These are phyloP conservation scores for Sminthurinus aureus DNA, from an alignment of 2,888 invertebrate species.

Conservation along the genomic window DNA sequence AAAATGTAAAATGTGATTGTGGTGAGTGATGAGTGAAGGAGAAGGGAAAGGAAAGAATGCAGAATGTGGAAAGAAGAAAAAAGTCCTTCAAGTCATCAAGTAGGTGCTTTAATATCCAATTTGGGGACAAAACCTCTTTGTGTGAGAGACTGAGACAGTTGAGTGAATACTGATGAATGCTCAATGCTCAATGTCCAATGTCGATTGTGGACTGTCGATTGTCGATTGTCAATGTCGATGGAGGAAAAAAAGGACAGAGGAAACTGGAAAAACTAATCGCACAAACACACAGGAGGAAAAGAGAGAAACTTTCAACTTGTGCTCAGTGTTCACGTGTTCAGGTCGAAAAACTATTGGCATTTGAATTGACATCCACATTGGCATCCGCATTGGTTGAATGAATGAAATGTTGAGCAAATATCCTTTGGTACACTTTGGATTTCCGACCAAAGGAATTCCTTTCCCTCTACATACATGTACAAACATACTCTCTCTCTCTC, in stretches of 20 bases:
- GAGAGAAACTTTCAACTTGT: constrained; percentile 39
- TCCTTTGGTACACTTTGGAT: constrained; percentile 18
- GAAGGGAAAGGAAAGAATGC: background rate
- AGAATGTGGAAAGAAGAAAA: no score
- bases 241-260: constrained; percentile 18
- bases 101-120: background rate
- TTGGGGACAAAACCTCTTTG: background rate
- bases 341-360: background rate
- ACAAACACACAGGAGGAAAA: constrained; percentile 28
- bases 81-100: no score
- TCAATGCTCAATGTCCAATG: background rate
- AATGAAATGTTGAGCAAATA: constrained; percentile 2
- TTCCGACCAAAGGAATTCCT: constrained; percentile 2
- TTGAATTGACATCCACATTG: no score
- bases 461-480: background rate
- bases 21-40: background rate
- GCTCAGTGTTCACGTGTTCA: constrained; percentile 15
- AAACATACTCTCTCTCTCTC: background rate
- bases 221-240: no score
- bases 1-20: background rate
- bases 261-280: constrained; percentile 10
- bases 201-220: background rate
- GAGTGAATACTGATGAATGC: background rate
- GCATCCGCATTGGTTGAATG: no score
- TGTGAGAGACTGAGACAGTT: background rate